Conservation (phyloP, 1,140 invertebrate genomes). For the Bilobella aurantiaca region DNA sequence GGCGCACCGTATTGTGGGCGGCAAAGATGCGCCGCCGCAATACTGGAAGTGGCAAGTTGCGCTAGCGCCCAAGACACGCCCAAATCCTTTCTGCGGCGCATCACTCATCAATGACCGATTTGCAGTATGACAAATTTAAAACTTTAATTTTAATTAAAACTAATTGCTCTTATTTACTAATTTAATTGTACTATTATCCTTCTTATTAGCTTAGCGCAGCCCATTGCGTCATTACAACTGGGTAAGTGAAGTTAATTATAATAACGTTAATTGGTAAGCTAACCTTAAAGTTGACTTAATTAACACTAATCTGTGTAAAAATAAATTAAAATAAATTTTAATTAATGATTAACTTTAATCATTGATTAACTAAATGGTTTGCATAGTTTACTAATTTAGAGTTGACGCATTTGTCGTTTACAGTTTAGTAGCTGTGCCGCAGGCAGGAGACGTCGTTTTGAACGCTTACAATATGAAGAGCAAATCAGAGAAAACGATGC, state of each 20-base stretch:
- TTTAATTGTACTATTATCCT: neutral
- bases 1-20: constrained; percentile 37
- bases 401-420: no score
- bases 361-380: no score
- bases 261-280: no score
- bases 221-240: constrained; percentile 27
- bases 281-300: no score
- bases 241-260: constrained; percentile 1
- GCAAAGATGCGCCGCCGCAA: constrained; percentile 36
- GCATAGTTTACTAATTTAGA: no score
- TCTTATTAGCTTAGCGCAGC: neutral
- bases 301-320: no score
- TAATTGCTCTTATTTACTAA: no score
- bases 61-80: constrained; percentile 38
- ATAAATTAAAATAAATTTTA: no score
- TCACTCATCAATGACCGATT: constrained; percentile 46
- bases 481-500: constrained; percentile 14
- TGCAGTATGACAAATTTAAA: constrained; percentile 43
- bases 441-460: constrained; percentile 17
- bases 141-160: constrained; percentile 25
- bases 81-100: constrained; percentile 48
- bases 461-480: constrained; percentile 23
- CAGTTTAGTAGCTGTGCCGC: constrained; percentile 2
- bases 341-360: no score
- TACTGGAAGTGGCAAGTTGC: constrained; percentile 42